These are phyloP conservation scores for Dendroctonus valens DNA, from an alignment of 1,140 invertebrate genomes.

Conservation along the genomic window DNA sequence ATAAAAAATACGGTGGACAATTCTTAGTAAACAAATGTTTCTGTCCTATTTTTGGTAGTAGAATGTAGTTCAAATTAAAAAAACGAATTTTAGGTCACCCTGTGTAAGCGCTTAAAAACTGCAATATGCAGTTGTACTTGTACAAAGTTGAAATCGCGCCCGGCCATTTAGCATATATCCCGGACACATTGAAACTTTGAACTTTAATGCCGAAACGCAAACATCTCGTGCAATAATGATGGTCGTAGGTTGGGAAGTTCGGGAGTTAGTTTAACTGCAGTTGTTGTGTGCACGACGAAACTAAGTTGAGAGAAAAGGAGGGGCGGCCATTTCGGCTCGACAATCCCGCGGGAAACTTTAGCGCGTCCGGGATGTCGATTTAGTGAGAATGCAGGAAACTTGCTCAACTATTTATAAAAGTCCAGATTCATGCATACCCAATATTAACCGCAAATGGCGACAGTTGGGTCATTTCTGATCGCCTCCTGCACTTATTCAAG, in stretches of 20 bases:
- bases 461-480: not conserved
- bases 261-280: slow-evolving; percentile 27
- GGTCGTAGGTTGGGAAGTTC: slow-evolving; percentile 18
- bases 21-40: too few relatives aligned
- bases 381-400: not conserved
- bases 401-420: not conserved
- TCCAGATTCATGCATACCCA: not conserved
- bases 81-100: too few relatives aligned
- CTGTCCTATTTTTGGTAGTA: too few relatives aligned
- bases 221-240: slow-evolving; percentile 22
- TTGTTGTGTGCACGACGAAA: slow-evolving; percentile 18
- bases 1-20: too few relatives aligned
- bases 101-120: too few relatives aligned
- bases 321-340: not conserved
- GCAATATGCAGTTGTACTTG: too few relatives aligned
- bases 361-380: not conserved
- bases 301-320: slow-evolving; percentile 9
- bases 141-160: slow-evolving; percentile 1
- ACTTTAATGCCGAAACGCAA: slow-evolving; percentile 21
- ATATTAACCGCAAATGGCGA: too few relatives aligned
- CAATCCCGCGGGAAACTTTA: slow-evolving; percentile 18
- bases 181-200: slow-evolving; percentile 12
- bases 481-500: not conserved
- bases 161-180: slow-evolving; percentile 9
- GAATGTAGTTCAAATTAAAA: too few relatives aligned